These are phyloP conservation scores for Dynastes hyllus DNA, from an alignment of 2,888 invertebrate species.

Conservation along the genomic window DNA sequence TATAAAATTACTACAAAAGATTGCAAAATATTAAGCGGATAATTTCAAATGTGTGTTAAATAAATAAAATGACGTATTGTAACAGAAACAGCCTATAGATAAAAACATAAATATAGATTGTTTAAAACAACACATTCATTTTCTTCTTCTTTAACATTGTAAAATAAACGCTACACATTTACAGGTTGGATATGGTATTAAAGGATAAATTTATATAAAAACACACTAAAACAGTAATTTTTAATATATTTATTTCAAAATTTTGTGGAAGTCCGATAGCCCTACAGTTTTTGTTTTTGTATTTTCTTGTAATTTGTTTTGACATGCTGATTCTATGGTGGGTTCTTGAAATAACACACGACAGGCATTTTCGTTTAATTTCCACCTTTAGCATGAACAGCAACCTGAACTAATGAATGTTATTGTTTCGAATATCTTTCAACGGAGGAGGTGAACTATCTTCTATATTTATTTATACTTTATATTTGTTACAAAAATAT, in stretches of 20 bases:
- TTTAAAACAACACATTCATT: too few relatives aligned
- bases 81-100: too few relatives aligned
- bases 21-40: too few relatives aligned
- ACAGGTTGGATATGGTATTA: too few relatives aligned
- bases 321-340: slow-evolving; percentile 69
- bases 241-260: slow-evolving; percentile 72
- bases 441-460: slow-evolving; percentile 66
- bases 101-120: too few relatives aligned
- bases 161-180: too few relatives aligned
- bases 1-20: too few relatives aligned
- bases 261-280: slow-evolving; percentile 73
- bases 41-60: too few relatives aligned
- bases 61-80: too few relatives aligned
- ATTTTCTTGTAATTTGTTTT: slow-evolving; percentile 53
- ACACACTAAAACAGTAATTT: slow-evolving; percentile 55
- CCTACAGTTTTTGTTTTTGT: slow-evolving; percentile 68
- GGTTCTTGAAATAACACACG: slow-evolving; percentile 56
- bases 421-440: slow-evolving; percentile 24
- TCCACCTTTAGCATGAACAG: slow-evolving; percentile 28
- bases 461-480: slow-evolving; percentile 63
- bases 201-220: slow-evolving; percentile 1
- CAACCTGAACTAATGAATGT: slow-evolving; percentile 15
- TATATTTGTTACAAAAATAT: slow-evolving; percentile 67
- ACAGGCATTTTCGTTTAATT: slow-evolving; percentile 41
- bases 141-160: too few relatives aligned